phyloP scores from a whole-genome alignment of 1,140 invertebrate genomes.

The Drosophila serrata region DNA sequence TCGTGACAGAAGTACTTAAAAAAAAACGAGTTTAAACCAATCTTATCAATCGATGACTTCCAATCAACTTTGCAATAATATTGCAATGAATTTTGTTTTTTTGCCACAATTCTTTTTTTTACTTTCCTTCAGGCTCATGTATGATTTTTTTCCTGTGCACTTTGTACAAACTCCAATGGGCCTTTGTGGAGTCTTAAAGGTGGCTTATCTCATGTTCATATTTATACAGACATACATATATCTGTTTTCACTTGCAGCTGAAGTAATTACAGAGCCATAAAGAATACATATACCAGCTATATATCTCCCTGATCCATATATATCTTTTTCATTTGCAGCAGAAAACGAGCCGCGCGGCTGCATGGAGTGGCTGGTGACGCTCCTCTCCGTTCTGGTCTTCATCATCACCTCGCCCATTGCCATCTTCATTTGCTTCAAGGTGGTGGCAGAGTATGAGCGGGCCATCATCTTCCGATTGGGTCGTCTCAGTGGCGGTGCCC shows the following conservation, averaged over 20 bases:
- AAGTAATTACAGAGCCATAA: not conserved
- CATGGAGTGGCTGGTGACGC: slow-evolving; percentile 92
- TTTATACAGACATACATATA: not conserved
- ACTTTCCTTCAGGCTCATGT: too few species aligned
- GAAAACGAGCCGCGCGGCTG: slow-evolving; percentile 87
- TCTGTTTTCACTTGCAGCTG: not conserved
- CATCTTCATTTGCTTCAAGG: slow-evolving; percentile 93
- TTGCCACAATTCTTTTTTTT: not conserved
- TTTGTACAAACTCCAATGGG: not conserved
- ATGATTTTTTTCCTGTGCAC: not conserved
- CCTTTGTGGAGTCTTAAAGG: not conserved
- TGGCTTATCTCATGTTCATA: not conserved
- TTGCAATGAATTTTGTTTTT: not conserved
- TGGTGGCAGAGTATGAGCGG: slow-evolving; percentile 91
- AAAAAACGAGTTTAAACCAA: not conserved
- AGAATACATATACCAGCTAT: not conserved
- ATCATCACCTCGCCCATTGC: slow-evolving; percentile 94
- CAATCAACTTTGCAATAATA: not conserved
- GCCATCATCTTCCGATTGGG: slow-evolving; percentile 96
- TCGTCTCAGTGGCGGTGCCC: slow-evolving; percentile 86
- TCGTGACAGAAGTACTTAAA: not conserved
- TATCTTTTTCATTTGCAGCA: slow-evolving; percentile 71
- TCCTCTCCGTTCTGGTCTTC: slow-evolving; percentile 91
- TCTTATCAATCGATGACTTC: not conserved
- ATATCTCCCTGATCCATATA: not conserved